phyloP scores from a whole-genome alignment of 1,140 invertebrate species.

The Gonatopus flavifemur region DNA sequence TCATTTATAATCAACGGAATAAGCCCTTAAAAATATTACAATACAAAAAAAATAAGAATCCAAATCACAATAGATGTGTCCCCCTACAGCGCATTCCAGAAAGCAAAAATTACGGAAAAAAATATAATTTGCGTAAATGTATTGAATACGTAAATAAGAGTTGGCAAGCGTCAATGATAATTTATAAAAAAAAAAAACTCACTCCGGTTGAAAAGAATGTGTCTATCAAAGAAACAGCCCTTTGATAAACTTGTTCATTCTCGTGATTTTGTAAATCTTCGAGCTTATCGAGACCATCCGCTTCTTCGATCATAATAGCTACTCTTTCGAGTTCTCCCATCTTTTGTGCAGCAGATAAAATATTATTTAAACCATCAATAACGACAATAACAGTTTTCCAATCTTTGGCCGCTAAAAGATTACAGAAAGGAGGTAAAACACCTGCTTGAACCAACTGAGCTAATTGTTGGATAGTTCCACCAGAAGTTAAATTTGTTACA shows the following conservation, averaged over 20 bases:
- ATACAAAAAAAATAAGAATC: conserved; percentile 3
- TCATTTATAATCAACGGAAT: too few species aligned
- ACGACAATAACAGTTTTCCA: conserved; percentile 63
- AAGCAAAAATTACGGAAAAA: too few species aligned
- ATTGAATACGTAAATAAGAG: not conserved
- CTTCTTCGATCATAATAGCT: conserved; percentile 65
- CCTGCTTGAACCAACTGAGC: conserved; percentile 63
- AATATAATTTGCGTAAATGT: not conserved
- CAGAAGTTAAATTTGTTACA: conserved; percentile 78
- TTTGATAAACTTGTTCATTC: conserved; percentile 81
- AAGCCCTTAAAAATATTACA: too few species aligned
- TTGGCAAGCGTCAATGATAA: not conserved
- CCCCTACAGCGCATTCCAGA: too few species aligned
- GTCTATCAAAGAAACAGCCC: conserved; percentile 80
- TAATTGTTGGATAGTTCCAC: conserved; percentile 71
- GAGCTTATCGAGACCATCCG: conserved; percentile 74
- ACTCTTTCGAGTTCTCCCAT: conserved; percentile 58
- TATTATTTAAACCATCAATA: conserved; percentile 67
- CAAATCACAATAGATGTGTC: not conserved
- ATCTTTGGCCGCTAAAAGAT: conserved; percentile 64
- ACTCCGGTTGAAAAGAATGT: conserved; percentile 72
- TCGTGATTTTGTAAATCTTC: conserved; percentile 74
- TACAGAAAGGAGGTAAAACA: conserved; percentile 55
- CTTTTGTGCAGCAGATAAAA: conserved; percentile 62
- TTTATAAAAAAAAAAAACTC: conserved; percentile 15